Conservation (phyloP, 2,797 vertebrate species). For the Chaenodraco wilsoni region DNA sequence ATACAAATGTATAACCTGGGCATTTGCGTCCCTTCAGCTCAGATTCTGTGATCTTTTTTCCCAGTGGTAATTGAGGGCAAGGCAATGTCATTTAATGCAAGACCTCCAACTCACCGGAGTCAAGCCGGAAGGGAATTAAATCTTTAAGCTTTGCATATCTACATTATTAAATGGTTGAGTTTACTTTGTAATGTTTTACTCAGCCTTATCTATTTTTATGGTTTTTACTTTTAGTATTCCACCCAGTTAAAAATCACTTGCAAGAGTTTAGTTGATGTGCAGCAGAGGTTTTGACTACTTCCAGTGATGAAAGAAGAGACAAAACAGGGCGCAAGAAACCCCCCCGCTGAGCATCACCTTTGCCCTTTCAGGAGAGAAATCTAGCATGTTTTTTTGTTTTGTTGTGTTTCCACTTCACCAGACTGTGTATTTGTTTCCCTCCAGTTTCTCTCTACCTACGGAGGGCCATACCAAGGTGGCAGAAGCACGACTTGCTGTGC, state of each 20-base stretch:
- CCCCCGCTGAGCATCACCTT: constrained; percentile 6
- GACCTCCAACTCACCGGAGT: constrained; percentile 57
- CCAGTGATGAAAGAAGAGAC: constrained; percentile 33
- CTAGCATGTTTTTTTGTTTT: constrained; percentile 10
- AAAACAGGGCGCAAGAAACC: constrained; percentile 9
- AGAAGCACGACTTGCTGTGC: neutral
- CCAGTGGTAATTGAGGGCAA: constrained; percentile 56
- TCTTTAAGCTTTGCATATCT: constrained; percentile 54
- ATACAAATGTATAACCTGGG: constrained; percentile 66
- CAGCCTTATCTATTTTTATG: constrained; percentile 3
- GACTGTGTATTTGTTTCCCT: constrained; percentile 5
- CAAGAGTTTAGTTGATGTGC: constrained; percentile 1
- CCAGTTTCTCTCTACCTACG: constrained; percentile 2
- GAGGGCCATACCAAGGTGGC: constrained; percentile 15
- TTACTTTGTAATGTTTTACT: constrained; percentile 14
- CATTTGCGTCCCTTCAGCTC: constrained; percentile 40
- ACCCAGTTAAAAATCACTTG: neutral
- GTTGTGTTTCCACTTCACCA: constrained; percentile 4
- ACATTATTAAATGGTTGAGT: constrained; percentile 47
- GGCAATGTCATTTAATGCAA: constrained; percentile 58
- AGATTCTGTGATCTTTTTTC: constrained; percentile 61
- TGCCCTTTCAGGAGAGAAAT: neutral
- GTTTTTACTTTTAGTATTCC: neutral
- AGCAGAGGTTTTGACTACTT: constrained; percentile 10
- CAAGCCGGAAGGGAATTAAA: constrained; percentile 28